Evolutionary conservation across 1,140 invertebrate genomes (phyloP), one percentile per base, ranked within the genome.

Genomic region (Galleria mellonella): DNA sequence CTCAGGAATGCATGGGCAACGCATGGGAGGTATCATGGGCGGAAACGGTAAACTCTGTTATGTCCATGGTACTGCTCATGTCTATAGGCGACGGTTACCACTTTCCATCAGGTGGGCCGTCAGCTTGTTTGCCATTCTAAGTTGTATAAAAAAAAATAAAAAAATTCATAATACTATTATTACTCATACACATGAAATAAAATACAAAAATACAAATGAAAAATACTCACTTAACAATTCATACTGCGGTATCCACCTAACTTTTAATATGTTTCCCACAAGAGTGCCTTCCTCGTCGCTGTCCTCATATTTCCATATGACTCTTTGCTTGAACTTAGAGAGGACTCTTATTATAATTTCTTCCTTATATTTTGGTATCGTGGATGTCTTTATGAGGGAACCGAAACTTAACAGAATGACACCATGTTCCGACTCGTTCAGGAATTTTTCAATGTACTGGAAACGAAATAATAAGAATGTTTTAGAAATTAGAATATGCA

Each of bases 301-400:
- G n/a, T 72, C 65, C 52, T 92, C 91, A 55, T 86, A 91, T 68
- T 92, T 93, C 91, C 91, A 92, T n/a, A 93, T 73, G 10, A 92
- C 86, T 40, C 85, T 76, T 50, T 91, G 87, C 36, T 88, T 87
- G 7, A 90, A 50, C 56, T 87, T 85, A 0, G 79, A 71, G 13
- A 91, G 86, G 1, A 81, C 86, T 1, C 77, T 70, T 0, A 90
- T 11, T 39, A 92, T 82, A 0, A 73, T 66, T 6, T 85, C 54
- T 30, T 79, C 73, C 44, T 82, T 87, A 29, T 88, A 66, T 29
- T 69, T 55, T 0, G 86, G 71, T 31, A 89, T 85, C 0, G 73
- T 82, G 4, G 71, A 57, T 0, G 74, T 84, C 54, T 75, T 89
- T 33, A 91, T 84, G 66, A 90, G 86, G 0, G 91, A 91, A 0